phyloP scores from a whole-genome alignment of 2,797 vertebrate species.

The Mareca strepera region DNA sequence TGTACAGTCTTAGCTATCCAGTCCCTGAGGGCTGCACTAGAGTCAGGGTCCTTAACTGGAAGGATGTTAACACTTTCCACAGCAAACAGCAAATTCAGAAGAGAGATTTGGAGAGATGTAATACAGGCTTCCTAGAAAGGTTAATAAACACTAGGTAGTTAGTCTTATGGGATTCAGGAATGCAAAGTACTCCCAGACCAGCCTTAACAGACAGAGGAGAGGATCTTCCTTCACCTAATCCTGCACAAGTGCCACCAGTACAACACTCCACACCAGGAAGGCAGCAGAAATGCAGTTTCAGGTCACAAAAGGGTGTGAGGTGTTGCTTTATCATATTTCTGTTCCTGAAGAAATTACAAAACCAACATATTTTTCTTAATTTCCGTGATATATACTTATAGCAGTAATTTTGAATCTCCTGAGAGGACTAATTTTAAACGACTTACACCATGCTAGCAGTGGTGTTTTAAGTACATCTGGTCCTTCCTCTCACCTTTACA shows the following conservation, averaged over 20 bases:
- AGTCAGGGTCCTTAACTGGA: neutral
- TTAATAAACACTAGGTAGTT: rapidly evolving
- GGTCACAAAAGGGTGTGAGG: rapidly evolving
- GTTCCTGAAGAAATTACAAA: neutral
- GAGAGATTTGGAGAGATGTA: neutral
- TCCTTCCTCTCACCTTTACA: neutral
- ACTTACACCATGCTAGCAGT: neutral
- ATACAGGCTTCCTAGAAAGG: neutral
- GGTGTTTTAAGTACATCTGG: neutral
- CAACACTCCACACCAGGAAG: neutral
- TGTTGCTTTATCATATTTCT: neutral
- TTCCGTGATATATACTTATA: neutral
- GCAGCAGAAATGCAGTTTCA: neutral
- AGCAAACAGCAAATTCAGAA: neutral
- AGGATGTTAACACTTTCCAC: neutral
- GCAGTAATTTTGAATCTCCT: neutral
- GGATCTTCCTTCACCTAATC: neutral
- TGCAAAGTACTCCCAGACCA: neutral
- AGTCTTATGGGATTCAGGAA: neutral
- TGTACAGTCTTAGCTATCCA: neutral
- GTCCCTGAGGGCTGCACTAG: neutral
- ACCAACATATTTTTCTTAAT: neutral
- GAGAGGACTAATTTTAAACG: neutral
- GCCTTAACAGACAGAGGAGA: neutral
- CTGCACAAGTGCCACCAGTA: neutral